A percentile compares a stretch with the other conserved stretches of the same genome.
These are phyloP conservation scores for Cryptops parisi DNA, from an alignment of 2,888 invertebrate genomes.

Conservation along the genomic window DNA sequence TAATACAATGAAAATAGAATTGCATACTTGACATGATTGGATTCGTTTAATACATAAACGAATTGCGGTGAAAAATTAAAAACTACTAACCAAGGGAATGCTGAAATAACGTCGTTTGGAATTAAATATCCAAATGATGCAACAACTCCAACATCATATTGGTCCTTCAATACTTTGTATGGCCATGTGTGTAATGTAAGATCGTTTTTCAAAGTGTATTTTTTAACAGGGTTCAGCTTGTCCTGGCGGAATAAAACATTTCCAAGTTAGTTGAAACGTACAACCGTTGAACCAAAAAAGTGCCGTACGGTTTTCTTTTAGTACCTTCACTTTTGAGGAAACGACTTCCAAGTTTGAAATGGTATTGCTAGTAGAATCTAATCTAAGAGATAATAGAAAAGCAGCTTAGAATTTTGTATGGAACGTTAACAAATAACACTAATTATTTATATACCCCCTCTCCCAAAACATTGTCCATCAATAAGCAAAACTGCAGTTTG, in stretches of 20 bases:
- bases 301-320: constrained; percentile 31
- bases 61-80: no score
- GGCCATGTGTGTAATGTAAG: constrained; percentile 50
- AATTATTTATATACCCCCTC: no score
- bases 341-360: constrained; percentile 51
- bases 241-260: background rate
- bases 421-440: no score
- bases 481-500: no score
- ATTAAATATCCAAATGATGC: constrained; percentile 90
- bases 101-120: constrained; percentile 53
- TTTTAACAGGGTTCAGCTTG: constrained; percentile 45
- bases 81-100: constrained; percentile 60
- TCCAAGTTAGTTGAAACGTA: no score
- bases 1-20: constrained; percentile 18
- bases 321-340: constrained; percentile 39
- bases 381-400: no score
- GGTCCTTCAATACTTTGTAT: constrained; percentile 22
- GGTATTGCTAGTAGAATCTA: no score
- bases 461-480: no score
- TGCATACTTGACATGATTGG: background rate
- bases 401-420: no score
- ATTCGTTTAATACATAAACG: no score
- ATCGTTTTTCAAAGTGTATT: constrained; percentile 48
- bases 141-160: constrained; percentile 73
- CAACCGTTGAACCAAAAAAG: background rate